Evolutionary conservation across 2,888 invertebrate species (phyloP).

Genomic region (Chirona hameri): DNA sequence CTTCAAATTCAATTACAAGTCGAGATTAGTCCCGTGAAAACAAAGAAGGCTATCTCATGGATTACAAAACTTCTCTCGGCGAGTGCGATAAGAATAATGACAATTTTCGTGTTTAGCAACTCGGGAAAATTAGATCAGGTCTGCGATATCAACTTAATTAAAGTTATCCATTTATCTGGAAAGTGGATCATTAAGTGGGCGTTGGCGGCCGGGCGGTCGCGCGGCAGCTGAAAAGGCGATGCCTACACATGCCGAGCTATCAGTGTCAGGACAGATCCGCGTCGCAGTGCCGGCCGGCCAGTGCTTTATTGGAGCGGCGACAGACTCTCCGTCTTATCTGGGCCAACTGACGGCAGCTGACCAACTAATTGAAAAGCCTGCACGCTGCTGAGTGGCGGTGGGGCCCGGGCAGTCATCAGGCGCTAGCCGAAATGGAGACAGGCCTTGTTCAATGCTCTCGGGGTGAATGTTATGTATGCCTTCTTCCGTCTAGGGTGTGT

Average conservation of each 20-base stretch:
- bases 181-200: constrained; percentile 26
- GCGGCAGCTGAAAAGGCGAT: neutral
- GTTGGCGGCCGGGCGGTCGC: neutral
- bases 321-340: neutral
- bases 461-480: too few relatives aligned
- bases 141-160: constrained; percentile 24
- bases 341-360: neutral
- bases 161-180: constrained; percentile 28
- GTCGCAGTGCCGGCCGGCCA: too few relatives aligned
- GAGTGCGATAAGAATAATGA: neutral
- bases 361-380: neutral
- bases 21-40: constrained; percentile 22
- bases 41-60: constrained; percentile 6
- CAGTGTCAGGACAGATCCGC: neutral
- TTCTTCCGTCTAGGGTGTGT: too few relatives aligned
- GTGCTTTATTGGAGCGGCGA: neutral
- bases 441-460: too few relatives aligned
- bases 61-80: constrained; percentile 8
- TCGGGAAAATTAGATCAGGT: constrained; percentile 8
- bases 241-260: constrained; percentile 12
- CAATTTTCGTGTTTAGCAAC: constrained; percentile 12
- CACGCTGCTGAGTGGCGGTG: neutral
- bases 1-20: constrained; percentile 28
- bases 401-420: too few relatives aligned
- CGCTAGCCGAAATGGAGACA: too few relatives aligned